phyloP scores from a whole-genome alignment of 2,888 invertebrate genomes.

The Orthosia incerta region DNA sequence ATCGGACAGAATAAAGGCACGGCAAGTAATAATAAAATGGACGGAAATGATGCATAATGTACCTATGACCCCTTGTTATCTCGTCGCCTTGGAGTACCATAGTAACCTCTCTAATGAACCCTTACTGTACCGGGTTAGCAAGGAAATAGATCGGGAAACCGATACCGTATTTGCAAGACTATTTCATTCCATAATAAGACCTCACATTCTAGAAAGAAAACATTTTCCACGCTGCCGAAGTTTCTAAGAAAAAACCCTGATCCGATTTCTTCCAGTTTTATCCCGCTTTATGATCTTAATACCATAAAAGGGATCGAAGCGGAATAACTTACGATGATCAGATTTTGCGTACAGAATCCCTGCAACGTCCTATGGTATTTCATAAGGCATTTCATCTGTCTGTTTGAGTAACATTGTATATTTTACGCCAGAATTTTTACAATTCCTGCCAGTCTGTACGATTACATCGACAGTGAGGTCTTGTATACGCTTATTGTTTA shows the following conservation, averaged over 20 bases:
- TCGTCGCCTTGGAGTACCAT: constrained; percentile 31
- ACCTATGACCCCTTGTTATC: constrained; percentile 53
- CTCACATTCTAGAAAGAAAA: constrained; percentile 31
- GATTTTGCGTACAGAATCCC: constrained; percentile 62
- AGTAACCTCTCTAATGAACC: constrained; percentile 39
- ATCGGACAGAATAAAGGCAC: neutral
- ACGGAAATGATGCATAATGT: constrained; percentile 25
- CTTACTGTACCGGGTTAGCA: constrained; percentile 14
- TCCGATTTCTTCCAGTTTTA: constrained; percentile 61
- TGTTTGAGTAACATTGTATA: constrained; percentile 20
- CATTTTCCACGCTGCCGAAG: constrained; percentile 41
- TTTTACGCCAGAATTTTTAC: constrained; percentile 28
- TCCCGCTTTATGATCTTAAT: constrained; percentile 68
- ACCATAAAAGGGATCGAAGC: constrained; percentile 65
- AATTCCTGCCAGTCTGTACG: constrained; percentile 40
- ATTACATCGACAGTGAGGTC: constrained; percentile 27
- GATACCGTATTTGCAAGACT: constrained; percentile 27
- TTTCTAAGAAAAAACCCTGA: constrained; percentile 47
- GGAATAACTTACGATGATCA: constrained; percentile 68
- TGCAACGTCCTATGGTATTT: constrained; percentile 37
- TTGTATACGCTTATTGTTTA: constrained; percentile 44
- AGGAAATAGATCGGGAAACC: constrained; percentile 39
- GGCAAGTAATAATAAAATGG: constrained; percentile 19
- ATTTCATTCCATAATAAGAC: constrained; percentile 42
- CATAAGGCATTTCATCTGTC: constrained; percentile 32